Evolutionary conservation across 2,113 vertebrate genomes (phyloP).

Genomic region (mouse (Mus musculus)): GRCm39 chr11:3433001-3433500

Average conservation of each 20-base stretch:
- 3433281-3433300: neutral
- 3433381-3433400: neutral
- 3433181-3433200: neutral
- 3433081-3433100: no score
- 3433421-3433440: neutral
- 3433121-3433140: neutral
- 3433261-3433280: neutral
- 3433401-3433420: neutral
- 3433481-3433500: neutral
- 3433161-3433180: neutral
- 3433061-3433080: no score
- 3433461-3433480: slow-evolving; percentile 24
- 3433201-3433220: neutral
- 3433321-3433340: neutral
- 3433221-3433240: neutral
- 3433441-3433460: slow-evolving; percentile 3
- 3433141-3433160: neutral
- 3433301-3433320: neutral
- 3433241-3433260: neutral
- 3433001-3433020: neutral
- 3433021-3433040: no score
- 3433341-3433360: neutral
- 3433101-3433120: neutral
- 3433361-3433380: neutral
- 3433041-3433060: neutral